phyloP scores from a whole-genome alignment of 2,888 invertebrate genomes.

The Venusia cambrica region DNA sequence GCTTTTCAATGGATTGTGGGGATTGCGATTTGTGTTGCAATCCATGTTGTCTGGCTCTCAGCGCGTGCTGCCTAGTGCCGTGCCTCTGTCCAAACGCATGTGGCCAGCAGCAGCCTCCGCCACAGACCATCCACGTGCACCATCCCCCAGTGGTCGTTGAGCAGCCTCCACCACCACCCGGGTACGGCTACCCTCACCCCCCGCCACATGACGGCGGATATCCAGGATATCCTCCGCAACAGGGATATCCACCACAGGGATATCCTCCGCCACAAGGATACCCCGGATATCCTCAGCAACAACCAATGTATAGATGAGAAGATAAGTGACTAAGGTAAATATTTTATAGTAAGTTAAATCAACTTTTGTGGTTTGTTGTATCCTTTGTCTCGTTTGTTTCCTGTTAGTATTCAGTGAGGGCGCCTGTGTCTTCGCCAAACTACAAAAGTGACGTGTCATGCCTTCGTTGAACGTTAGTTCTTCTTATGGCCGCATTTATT shows the following conservation, averaged over 20 bases:
- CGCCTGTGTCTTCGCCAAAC: too few species aligned
- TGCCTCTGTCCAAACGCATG: constrained; percentile 73
- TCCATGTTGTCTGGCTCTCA: constrained; percentile 67
- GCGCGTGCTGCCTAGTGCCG: constrained; percentile 69
- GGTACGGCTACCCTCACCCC: constrained; percentile 36
- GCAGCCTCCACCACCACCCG: constrained; percentile 46
- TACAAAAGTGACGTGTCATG: too few species aligned
- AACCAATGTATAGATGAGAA: constrained; percentile 52
- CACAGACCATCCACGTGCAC: constrained; percentile 60
- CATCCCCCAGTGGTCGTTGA: constrained; percentile 56
- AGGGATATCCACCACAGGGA: too few species aligned
- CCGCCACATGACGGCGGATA: too few species aligned
- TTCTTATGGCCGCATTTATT: too few species aligned
- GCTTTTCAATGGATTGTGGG: constrained; percentile 66
- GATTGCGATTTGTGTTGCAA: constrained; percentile 67
- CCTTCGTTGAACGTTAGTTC: too few species aligned
- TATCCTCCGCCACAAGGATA: constrained; percentile 33
- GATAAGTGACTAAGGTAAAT: constrained; percentile 42
- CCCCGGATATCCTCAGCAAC: constrained; percentile 43
- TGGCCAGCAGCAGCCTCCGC: constrained; percentile 61
- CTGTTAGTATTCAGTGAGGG: too few species aligned
- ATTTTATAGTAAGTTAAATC: constrained; percentile 8
- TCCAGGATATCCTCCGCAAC: constrained; percentile 18
- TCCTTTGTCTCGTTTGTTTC: too few species aligned
- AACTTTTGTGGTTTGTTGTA: too few species aligned